Percentiles rank a stretch among this genome's conserved stretches.
These are phyloP conservation scores for Nerophis ophidion DNA, from an alignment of 2,113 vertebrate genomes.

Conservation along the genomic window DNA sequence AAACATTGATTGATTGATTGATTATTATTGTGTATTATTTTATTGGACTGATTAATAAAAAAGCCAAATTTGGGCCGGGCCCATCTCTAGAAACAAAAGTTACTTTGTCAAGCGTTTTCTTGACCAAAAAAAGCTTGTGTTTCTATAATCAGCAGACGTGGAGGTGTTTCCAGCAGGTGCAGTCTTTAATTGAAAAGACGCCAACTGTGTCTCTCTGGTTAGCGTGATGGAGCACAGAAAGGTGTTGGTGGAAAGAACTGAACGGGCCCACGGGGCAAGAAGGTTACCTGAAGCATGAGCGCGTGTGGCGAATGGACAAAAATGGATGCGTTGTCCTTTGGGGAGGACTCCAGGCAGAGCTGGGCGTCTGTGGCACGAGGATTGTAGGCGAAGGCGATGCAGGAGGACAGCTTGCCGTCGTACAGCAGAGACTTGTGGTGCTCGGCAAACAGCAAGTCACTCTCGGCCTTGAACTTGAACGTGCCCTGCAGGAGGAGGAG, in stretches of 20 bases:
- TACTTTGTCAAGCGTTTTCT: too few species aligned
- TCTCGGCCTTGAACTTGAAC: slow-evolving; percentile 96
- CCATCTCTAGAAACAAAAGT: too few species aligned
- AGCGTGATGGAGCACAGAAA: slow-evolving; percentile 7
- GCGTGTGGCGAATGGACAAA: slow-evolving; percentile 97
- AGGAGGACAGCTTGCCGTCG: slow-evolving; percentile 87
- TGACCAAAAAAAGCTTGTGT: background rate
- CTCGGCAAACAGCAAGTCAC: slow-evolving; percentile 90
- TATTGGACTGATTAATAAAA: too few species aligned
- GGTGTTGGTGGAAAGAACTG: background rate
- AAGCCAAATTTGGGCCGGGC: too few species aligned
- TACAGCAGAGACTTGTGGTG: slow-evolving; percentile 93
- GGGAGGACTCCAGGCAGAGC: slow-evolving; percentile 95
- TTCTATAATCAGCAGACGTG: slow-evolving; percentile 25
- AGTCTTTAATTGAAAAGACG: slow-evolving; percentile 38
- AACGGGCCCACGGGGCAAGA: too few species aligned
- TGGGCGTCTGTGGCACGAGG: slow-evolving; percentile 95
- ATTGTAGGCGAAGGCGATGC: slow-evolving; percentile 93
- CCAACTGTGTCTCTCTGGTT: slow-evolving; percentile 33
- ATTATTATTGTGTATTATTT: too few species aligned
- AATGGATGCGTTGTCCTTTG: slow-evolving; percentile 92
- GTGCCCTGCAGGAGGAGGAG: slow-evolving; percentile 74
- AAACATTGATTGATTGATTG: too few species aligned
- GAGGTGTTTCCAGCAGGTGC: slow-evolving; percentile 36
- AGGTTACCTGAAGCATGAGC: slow-evolving; percentile 95